phyloP scores from a whole-genome alignment of 2,888 invertebrate species.

The Tridacna crocea region DNA sequence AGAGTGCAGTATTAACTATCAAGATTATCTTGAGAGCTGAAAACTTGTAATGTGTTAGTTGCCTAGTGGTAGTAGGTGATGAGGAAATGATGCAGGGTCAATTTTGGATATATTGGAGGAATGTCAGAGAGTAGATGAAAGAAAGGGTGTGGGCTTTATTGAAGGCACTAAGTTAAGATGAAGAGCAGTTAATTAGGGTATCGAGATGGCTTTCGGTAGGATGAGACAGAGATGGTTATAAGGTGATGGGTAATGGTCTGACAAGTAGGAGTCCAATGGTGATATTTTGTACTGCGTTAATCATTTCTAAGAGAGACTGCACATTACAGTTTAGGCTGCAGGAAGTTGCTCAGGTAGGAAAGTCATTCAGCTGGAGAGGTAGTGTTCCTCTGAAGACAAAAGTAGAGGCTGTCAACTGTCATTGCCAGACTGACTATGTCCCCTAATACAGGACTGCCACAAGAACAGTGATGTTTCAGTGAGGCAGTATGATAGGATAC shows the following conservation, averaged over 20 bases:
- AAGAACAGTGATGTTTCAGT: too few relatives aligned
- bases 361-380: too few relatives aligned
- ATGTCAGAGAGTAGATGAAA: not conserved
- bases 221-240: not conserved
- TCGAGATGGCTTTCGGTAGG: not conserved
- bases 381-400: too few relatives aligned
- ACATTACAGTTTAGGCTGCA: too few relatives aligned
- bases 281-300: too few relatives aligned
- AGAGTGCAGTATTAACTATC: not conserved
- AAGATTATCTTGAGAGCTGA: not conserved
- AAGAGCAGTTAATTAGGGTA: not conserved
- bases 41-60: not conserved
- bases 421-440: too few relatives aligned
- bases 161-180: not conserved
- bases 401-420: too few relatives aligned
- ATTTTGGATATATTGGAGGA: not conserved
- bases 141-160: constrained; percentile 7
- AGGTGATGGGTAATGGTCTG: not conserved
- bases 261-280: not conserved
- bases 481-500: too few relatives aligned
- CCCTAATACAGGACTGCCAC: too few relatives aligned
- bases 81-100: not conserved
- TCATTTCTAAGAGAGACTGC: too few relatives aligned
- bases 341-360: too few relatives aligned
- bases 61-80: not conserved